phyloP scores from a whole-genome alignment of 2,113 vertebrate genomes.

The Felis chaus region DNA sequence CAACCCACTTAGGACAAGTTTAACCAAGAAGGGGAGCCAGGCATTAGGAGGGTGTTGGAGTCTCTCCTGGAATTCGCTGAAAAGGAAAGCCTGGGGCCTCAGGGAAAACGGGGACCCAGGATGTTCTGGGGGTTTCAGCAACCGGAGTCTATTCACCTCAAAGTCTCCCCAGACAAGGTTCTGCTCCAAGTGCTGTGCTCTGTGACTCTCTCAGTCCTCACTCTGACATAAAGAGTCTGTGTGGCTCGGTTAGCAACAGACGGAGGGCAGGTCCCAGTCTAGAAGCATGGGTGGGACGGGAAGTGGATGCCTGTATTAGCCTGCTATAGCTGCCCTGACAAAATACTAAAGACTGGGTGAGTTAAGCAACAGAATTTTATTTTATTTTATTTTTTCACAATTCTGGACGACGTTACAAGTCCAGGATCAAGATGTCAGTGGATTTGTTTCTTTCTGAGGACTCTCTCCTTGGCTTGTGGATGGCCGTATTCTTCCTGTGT shows the following conservation, averaged over 20 bases:
- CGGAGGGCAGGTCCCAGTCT: not conserved
- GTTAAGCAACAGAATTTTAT: not conserved
- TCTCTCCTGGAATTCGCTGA: not conserved
- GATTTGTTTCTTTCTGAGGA: not conserved
- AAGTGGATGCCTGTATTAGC: not conserved
- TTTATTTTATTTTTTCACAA: too few species aligned
- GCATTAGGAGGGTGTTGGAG: not conserved
- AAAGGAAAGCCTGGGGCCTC: not conserved
- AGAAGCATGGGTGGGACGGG: not conserved
- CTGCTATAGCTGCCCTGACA: not conserved
- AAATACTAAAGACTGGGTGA: not conserved
- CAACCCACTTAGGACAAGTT: not conserved
- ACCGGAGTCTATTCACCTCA: not conserved
- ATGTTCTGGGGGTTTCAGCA: not conserved
- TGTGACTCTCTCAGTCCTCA: not conserved
- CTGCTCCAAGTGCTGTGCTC: not conserved
- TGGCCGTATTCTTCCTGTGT: not conserved
- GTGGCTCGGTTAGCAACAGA: not conserved
- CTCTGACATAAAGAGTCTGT: not conserved
- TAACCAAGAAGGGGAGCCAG: not conserved
- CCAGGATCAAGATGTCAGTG: not conserved
- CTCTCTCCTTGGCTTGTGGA: not conserved
- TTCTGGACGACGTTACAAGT: not conserved
- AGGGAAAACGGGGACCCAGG: not conserved
- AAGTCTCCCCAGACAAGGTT: not conserved